Percentiles rank a stretch among this genome's conserved stretches.
Evolutionary conservation across 2,888 invertebrate species (phyloP).

Genomic region (Scelioninae gen. 1): DNA sequence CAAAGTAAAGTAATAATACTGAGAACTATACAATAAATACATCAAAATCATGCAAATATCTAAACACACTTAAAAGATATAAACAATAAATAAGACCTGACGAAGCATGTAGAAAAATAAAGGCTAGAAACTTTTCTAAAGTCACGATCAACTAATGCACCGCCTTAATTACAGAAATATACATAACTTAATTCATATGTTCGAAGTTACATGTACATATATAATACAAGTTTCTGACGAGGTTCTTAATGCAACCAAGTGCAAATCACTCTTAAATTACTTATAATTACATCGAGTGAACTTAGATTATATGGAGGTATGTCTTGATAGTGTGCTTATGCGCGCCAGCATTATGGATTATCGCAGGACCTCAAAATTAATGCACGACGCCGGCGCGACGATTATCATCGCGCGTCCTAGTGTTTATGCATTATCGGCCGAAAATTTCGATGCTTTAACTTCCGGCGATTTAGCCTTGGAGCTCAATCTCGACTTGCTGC

Average conservation of each 20-base stretch:
- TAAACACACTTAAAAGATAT: neutral
- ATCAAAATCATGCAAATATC: too few species aligned
- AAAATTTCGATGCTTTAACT: constrained; percentile 31
- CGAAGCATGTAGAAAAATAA: constrained; percentile 33
- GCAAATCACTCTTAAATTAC: constrained; percentile 69
- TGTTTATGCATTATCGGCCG: constrained; percentile 55
- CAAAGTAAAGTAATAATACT: too few species aligned
- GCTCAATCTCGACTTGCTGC: constrained; percentile 81
- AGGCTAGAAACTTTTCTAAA: neutral
- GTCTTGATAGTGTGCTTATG: constrained; percentile 56
- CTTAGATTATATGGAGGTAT: constrained; percentile 66
- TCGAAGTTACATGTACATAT: constrained; percentile 48
- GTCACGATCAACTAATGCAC: neutral
- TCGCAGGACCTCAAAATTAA: constrained; percentile 47
- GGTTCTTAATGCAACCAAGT: constrained; percentile 55
- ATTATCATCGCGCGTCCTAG: constrained; percentile 36
- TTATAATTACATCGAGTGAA: constrained; percentile 68
- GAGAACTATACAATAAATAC: too few species aligned
- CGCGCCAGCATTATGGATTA: constrained; percentile 46
- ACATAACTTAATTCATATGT: neutral
- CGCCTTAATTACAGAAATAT: constrained; percentile 30
- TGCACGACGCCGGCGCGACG: constrained; percentile 33
- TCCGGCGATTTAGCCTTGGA: constrained; percentile 72
- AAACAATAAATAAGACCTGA: constrained; percentile 27
- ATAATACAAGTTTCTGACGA: constrained; percentile 65